These are phyloP conservation scores for Suillia variegata DNA, from an alignment of 2,888 invertebrate genomes.

Conservation along the genomic window DNA sequence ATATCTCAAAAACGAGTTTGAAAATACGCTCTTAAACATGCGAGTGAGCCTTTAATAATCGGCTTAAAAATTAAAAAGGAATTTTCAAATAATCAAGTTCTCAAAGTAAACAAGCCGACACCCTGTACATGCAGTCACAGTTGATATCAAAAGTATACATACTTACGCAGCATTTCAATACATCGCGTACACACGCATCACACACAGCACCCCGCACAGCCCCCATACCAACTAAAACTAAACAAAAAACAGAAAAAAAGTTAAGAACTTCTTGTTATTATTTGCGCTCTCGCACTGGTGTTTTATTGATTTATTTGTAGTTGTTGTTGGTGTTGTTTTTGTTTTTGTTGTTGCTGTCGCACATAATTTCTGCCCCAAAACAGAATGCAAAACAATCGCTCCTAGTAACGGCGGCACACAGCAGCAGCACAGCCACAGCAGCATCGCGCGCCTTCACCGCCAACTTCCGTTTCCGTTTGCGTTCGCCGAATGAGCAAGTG, in stretches of 20 bases:
- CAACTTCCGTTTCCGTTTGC: slow-evolving; percentile 38
- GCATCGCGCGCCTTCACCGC: slow-evolving; percentile 26
- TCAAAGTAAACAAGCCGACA: too few relatives aligned
- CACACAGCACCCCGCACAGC: not conserved
- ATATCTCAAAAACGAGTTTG: not conserved
- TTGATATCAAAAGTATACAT: not conserved
- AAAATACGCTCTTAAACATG: not conserved
- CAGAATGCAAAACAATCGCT: slow-evolving; percentile 21
- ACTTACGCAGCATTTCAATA: slow-evolving; percentile 5
- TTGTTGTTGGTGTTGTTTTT: slow-evolving; percentile 26
- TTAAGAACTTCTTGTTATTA: slow-evolving; percentile 1
- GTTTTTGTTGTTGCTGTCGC: slow-evolving; percentile 22
- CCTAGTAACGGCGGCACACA: not conserved
- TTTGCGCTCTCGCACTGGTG: slow-evolving; percentile 29
- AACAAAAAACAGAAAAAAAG: slow-evolving; percentile 21
- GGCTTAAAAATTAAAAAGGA: too few relatives aligned
- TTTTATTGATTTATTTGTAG: slow-evolving; percentile 52
- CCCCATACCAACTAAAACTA: slow-evolving; percentile 14
- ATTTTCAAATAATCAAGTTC: too few relatives aligned
- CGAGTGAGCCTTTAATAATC: too few relatives aligned
- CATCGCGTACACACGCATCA: not conserved
- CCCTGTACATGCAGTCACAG: too few relatives aligned
- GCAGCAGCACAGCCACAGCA: slow-evolving; percentile 16
- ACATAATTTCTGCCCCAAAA: slow-evolving; percentile 43
- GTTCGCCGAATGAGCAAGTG: too few relatives aligned